These are phyloP conservation scores for Eubucco bourcierii DNA, from an alignment of 2,113 vertebrate genomes.

Conservation along the genomic window DNA sequence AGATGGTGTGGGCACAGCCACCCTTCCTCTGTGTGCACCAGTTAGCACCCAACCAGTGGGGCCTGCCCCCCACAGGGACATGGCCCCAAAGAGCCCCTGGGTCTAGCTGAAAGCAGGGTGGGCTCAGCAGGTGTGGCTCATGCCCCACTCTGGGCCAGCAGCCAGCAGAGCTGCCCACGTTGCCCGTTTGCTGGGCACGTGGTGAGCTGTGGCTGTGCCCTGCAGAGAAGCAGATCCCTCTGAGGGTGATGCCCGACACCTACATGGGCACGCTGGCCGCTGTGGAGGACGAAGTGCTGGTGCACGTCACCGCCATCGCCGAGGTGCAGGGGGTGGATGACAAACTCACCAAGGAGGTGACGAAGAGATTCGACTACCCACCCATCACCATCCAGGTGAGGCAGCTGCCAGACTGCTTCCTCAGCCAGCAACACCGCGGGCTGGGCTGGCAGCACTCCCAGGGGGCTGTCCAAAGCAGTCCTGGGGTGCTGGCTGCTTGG, in stretches of 20 bases:
- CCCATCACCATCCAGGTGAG: conserved; percentile 71
- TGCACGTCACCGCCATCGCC: conserved; percentile 25
- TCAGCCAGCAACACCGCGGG: fast-evolving
- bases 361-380: conserved; percentile 50
- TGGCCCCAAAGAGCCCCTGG: too few relatives aligned
- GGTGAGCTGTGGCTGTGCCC: neutral
- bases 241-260: neutral
- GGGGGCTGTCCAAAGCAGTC: neutral
- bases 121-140: neutral
- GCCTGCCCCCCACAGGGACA: too few relatives aligned
- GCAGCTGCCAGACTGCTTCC: neutral
- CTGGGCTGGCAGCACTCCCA: neutral
- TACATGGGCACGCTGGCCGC: conserved; percentile 35
- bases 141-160: neutral
- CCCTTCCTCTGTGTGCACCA: neutral
- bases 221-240: conserved; percentile 40
- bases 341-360: conserved; percentile 33
- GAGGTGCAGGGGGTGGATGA: conserved; percentile 23
- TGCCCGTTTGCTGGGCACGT: fast-evolving
- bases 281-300: conserved; percentile 35
- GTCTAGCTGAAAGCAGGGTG: neutral
- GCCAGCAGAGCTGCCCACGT: neutral
- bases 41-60: neutral
- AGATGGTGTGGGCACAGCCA: neutral
- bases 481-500: neutral